Evolutionary conservation across 2,113 vertebrate species (phyloP).

Genomic region (Pteruthius melanotis): DNA sequence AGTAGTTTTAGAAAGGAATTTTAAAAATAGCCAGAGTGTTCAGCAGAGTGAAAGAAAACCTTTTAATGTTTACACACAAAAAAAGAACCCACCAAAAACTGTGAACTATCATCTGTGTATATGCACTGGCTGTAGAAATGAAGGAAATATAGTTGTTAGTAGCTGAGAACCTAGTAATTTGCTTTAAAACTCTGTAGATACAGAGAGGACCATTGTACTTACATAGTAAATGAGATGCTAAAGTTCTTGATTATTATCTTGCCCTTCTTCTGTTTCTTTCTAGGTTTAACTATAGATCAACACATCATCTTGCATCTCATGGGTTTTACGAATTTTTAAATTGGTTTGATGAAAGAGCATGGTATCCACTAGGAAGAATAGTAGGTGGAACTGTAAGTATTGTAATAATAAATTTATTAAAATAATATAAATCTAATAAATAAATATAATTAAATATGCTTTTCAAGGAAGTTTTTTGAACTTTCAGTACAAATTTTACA

Average conservation of each 20-base stretch:
- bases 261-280: slow-evolving; percentile 6
- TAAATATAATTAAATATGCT: neutral
- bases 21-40: neutral
- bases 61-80: neutral
- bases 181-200: neutral
- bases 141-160: neutral
- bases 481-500: neutral
- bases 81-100: neutral
- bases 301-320: slow-evolving; percentile 97
- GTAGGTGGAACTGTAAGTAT: slow-evolving; percentile 97
- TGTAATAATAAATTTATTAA: neutral
- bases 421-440: neutral
- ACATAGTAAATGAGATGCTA: neutral
- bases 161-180: neutral
- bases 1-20: neutral
- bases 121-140: neutral
- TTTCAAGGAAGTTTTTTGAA: neutral
- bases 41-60: neutral
- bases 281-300: slow-evolving; percentile 99
- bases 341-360: slow-evolving; percentile 99
- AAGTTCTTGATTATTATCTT: neutral
- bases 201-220: neutral
- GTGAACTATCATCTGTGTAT: neutral
- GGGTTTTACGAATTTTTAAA: slow-evolving; percentile 99
- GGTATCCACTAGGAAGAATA: slow-evolving; percentile 98